Conservation (phyloP, 2,113 vertebrate genomes). For the Gadus chalcogrammus region DNA sequence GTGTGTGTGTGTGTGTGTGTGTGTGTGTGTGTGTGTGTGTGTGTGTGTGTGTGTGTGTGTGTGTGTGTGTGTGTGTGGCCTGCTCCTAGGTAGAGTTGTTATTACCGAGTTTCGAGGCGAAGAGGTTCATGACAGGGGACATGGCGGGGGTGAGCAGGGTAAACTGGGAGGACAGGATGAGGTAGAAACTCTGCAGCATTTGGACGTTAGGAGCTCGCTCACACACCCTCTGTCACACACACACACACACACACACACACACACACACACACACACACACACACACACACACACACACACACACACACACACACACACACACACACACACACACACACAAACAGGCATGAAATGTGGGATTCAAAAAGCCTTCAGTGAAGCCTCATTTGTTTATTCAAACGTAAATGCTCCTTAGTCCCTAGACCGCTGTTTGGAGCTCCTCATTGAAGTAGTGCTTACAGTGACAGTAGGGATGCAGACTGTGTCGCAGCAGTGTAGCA, state of each 20-base stretch:
- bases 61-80: no score
- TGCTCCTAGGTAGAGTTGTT: neutral
- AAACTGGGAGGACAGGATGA: conserved; percentile 79
- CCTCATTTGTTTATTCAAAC: no score
- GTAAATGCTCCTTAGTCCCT: no score
- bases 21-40: no score
- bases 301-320: conserved; percentile 59
- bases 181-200: conserved; percentile 83
- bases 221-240: conserved; percentile 74
- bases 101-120: conserved; percentile 89
- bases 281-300: conserved; percentile 12
- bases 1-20: no score
- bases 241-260: conserved; percentile 30
- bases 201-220: conserved; percentile 67
- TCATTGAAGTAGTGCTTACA: conserved; percentile 64
- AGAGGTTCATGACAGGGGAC: conserved; percentile 77
- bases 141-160: conserved; percentile 77
- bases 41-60: no score
- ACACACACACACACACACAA: conserved; percentile 64
- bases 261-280: conserved; percentile 22
- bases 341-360: no score
- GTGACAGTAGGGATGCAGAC: conserved; percentile 85
- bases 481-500: conserved; percentile 83
- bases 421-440: no score
- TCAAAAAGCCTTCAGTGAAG: no score